Conservation (phyloP, 2,888 invertebrate genomes). For the Coecobrya sp. region DNA sequence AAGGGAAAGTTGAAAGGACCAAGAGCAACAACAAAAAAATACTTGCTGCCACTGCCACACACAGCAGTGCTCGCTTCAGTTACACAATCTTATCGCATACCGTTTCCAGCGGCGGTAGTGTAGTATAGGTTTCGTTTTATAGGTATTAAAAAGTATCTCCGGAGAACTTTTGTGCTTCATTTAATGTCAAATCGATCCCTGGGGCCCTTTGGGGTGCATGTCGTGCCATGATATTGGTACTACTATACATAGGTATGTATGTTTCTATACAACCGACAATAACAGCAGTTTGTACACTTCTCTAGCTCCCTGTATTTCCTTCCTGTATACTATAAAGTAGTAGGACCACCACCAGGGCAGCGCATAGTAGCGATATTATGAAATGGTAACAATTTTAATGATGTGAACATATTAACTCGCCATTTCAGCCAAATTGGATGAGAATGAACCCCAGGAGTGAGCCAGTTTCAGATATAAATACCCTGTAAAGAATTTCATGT, state of each 20-base stretch:
- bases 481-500: constrained; percentile 8
- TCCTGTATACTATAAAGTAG: not conserved
- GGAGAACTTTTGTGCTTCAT: constrained; percentile 62
- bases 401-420: constrained; percentile 55
- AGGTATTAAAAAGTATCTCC: constrained; percentile 27
- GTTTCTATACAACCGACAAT: not conserved
- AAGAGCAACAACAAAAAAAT: not conserved
- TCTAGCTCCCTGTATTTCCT: not conserved
- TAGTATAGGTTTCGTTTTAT: not conserved
- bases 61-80: not conserved
- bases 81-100: not conserved
- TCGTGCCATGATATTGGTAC: not conserved
- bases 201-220: constrained; percentile 48
- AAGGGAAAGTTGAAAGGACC: constrained; percentile 1
- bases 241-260: not conserved
- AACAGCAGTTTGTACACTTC: not conserved
- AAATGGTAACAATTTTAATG: constrained; percentile 61
- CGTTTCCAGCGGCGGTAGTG: not conserved
- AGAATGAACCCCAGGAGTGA: constrained; percentile 50
- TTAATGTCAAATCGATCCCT: constrained; percentile 65
- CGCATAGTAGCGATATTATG: not conserved
- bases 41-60: not conserved
- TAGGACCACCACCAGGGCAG: not conserved
- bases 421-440: constrained; percentile 48
- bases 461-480: not conserved